phyloP scores from a whole-genome alignment of 2,888 invertebrate genomes.

The Pteria penguin region DNA sequence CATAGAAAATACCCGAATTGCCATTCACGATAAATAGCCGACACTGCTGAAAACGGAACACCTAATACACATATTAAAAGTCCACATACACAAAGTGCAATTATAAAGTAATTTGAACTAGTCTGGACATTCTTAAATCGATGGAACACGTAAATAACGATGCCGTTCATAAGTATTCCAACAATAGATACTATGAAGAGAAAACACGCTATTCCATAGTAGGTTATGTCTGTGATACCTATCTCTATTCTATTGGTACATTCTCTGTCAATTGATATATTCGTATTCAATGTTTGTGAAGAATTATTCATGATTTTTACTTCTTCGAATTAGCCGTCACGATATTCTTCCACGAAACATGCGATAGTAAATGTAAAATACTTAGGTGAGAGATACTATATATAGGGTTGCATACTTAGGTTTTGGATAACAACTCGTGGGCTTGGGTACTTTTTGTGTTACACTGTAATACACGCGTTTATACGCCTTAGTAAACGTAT shows the following conservation, averaged over 20 bases:
- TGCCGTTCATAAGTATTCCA: slow-evolving; percentile 27
- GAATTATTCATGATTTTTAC: no score
- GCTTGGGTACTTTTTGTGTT: no score
- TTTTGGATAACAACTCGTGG: no score
- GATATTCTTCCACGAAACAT: no score
- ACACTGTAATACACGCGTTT: no score
- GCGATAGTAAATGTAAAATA: no score
- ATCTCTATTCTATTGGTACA: not conserved
- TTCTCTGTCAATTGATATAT: no score
- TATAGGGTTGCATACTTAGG: no score
- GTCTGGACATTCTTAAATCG: not conserved
- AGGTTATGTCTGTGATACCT: not conserved
- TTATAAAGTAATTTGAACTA: slow-evolving; percentile 4
- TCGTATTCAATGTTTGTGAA: no score
- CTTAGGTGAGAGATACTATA: no score
- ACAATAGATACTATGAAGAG: slow-evolving; percentile 2
- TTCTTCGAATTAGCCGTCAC: no score
- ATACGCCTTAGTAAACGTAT: no score
- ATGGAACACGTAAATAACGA: slow-evolving; percentile 19
- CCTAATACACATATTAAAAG: slow-evolving; percentile 19
- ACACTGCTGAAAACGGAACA: slow-evolving; percentile 16
- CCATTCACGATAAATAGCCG: slow-evolving; percentile 15
- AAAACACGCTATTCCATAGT: not conserved
- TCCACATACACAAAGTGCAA: slow-evolving; percentile 17
- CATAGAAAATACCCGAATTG: slow-evolving; percentile 16